These are phyloP conservation scores for Hafferia zeledoni DNA, from an alignment of 2,797 vertebrate genomes.

Conservation along the genomic window DNA sequence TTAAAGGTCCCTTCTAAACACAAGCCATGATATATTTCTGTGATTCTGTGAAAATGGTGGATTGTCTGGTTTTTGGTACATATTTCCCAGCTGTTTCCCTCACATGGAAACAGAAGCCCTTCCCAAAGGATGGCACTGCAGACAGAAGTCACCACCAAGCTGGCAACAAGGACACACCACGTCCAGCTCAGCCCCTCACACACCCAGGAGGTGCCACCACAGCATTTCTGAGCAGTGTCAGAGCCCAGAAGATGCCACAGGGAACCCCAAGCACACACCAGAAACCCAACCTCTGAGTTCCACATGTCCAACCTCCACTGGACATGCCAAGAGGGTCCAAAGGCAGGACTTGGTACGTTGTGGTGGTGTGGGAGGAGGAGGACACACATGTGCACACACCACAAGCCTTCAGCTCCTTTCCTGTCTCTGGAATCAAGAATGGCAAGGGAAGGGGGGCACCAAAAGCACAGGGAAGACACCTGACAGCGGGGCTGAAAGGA, in stretches of 20 bases:
- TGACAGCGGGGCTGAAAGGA: neutral
- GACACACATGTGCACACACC: neutral
- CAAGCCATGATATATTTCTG: too few species aligned
- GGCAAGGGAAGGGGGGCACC: fast-evolving
- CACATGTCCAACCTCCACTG: neutral
- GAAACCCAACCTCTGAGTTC: neutral
- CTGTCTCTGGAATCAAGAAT: neutral
- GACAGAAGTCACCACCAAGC: neutral
- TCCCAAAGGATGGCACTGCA: fast-evolving
- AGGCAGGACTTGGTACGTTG: neutral
- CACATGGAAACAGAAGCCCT: neutral
- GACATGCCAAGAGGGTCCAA: neutral
- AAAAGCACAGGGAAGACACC: fast-evolving
- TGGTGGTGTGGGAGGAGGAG: neutral
- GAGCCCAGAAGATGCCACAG: fast-evolving
- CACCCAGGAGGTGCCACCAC: neutral
- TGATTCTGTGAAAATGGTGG: fast-evolving
- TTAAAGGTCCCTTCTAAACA: neutral
- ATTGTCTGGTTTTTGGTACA: fast-evolving
- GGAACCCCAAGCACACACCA: neutral
- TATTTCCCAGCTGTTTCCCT: neutral
- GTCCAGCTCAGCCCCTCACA: neutral
- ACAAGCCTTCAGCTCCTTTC: fast-evolving
- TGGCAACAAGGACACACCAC: fast-evolving
- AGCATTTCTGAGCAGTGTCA: fast-evolving